Evolutionary conservation across 2,888 invertebrate genomes (phyloP).

Genomic region (Uropetala carovei): DNA sequence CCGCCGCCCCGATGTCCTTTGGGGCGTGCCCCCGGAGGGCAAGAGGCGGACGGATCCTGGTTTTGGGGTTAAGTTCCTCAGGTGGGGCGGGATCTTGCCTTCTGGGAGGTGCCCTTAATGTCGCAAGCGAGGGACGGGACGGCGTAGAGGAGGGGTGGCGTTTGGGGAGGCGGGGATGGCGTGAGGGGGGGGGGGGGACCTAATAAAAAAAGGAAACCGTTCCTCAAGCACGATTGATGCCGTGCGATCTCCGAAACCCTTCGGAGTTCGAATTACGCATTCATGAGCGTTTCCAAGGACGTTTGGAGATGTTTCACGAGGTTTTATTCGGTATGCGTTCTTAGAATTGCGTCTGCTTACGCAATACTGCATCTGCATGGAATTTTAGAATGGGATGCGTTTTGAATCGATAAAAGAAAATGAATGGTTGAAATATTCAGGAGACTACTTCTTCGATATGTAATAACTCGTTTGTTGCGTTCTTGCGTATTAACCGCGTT

Average conservation of each 20-base stretch:
- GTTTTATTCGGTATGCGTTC: too few relatives aligned
- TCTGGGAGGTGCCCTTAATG: constrained; percentile 47
- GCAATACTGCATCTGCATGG: too few relatives aligned
- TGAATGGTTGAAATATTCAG: too few relatives aligned
- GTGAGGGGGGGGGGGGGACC: background rate
- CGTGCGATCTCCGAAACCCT: background rate
- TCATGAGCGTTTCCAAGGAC: constrained; percentile 13
- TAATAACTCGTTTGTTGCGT: too few relatives aligned
- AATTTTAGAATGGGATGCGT: too few relatives aligned
- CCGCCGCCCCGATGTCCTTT: background rate
- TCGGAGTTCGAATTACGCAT: background rate
- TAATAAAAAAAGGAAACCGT: constrained; percentile 18
- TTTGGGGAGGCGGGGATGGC: too few relatives aligned
- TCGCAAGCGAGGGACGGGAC: background rate
- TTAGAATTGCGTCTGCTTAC: too few relatives aligned
- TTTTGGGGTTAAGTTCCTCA: constrained; percentile 41
- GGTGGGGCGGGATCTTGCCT: constrained; percentile 30
- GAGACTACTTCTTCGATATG: too few relatives aligned
- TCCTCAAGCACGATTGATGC: constrained; percentile 4
- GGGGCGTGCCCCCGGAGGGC: background rate
- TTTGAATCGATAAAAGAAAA: too few relatives aligned
- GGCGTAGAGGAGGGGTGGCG: background rate
- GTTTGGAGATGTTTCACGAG: background rate
- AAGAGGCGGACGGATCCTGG: background rate
- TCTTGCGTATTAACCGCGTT: too few relatives aligned